Evolutionary conservation across 1,140 invertebrate genomes (phyloP), one percentile per base, ranked within the genome.

Genomic region (Acarapis woodi): DNA sequence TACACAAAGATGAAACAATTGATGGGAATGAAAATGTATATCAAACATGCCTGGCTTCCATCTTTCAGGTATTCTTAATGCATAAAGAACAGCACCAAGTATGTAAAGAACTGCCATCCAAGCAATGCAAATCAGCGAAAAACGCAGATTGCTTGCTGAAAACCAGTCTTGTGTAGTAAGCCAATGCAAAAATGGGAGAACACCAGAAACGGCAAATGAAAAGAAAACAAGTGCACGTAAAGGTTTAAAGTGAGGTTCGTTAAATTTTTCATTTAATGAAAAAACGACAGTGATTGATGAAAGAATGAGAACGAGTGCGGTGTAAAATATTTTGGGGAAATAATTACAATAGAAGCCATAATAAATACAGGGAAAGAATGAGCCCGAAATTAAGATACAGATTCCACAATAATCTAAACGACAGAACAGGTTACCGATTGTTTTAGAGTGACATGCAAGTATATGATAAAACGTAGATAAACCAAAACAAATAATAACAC

Each of bases 1-100:
- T 21, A 97, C 88, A 42, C 94, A 66, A 15, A 94, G 70, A 53
- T 97, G 90, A 62, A 97, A 97, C 46, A 97, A 80, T 60, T 96
- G 36, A 32, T 45, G 44, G 21, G 34, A 37, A 31, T 44, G 43
- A 29, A 44, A 44, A 85, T 83, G 93, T 52, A 96, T 85, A 62
- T 99, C 93, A 62, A 83, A 99, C 63, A 90, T 96, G 44, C 93
- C 93, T 10, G 93, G 93, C 53, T 90, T 97, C 62, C 87, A 93
- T 46, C 90, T 61, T 57, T 99, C 90, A 18, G 90, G 90, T 34
- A 94, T 77, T 38, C 88, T 62, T 23, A 82, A 65, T 5, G 88
- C 83, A 61, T 97, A 96, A 43, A 96, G 69, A 35, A 90, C 57
- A 30, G 88, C 87, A 32, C 90, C 90, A 32, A 80, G 55, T 46